Evolutionary conservation across 2,888 invertebrate genomes (phyloP).

Genomic region (Beris chalybata): DNA sequence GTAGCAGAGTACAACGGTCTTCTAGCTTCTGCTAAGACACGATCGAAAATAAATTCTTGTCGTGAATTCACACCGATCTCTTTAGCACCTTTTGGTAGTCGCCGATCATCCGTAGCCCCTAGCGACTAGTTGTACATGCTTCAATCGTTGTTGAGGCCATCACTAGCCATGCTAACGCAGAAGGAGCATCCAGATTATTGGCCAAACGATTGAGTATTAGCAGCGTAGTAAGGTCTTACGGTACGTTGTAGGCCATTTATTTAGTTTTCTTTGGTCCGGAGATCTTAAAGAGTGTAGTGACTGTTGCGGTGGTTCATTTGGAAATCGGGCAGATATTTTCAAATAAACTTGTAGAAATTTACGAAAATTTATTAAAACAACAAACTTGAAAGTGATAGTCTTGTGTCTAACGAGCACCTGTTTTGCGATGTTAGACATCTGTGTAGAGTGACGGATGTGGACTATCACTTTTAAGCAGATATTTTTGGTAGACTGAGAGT

Average conservation of each 20-base stretch:
- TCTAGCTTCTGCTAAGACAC: constrained; percentile 22
- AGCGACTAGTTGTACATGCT: background rate
- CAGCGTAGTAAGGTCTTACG: background rate
- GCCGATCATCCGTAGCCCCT: background rate
- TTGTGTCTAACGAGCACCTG: constrained; percentile 6
- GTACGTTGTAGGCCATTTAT: constrained; percentile 2
- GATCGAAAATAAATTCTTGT: constrained; percentile 32
- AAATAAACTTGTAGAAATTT: constrained; percentile 8
- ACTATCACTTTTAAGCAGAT: background rate
- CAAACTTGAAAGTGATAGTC: background rate
- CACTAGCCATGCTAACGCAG: background rate
- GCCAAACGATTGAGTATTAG: background rate
- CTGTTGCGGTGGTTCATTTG: constrained; percentile 1
- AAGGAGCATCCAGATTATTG: background rate
- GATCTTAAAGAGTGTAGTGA: background rate
- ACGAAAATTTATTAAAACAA: background rate
- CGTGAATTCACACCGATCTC: constrained; percentile 28
- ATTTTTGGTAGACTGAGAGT: too few species aligned
- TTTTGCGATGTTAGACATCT: constrained; percentile 11
- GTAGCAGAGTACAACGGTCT: too few species aligned
- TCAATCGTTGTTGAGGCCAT: background rate
- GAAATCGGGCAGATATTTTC: constrained; percentile 6
- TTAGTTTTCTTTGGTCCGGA: background rate
- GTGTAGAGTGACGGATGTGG: constrained; percentile 1
- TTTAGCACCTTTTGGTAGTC: constrained; percentile 20